Conservation (phyloP, 92 coral and sea anemone species). For the Phymanthus crucifer region DNA sequence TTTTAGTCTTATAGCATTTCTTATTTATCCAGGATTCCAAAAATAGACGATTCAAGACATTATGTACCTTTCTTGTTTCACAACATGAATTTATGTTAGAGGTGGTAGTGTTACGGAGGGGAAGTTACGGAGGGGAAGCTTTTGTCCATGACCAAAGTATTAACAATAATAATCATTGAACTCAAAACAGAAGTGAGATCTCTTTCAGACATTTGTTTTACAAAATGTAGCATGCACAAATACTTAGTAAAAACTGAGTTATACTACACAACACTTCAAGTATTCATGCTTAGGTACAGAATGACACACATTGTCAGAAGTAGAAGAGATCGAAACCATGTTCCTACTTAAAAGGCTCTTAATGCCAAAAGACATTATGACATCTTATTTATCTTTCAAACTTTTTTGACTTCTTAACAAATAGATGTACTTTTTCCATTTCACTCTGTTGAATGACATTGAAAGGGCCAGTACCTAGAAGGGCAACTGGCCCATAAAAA, state of each 20-base stretch:
- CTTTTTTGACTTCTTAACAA: neutral
- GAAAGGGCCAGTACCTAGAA: slow-evolving; percentile 50
- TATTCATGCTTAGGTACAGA: neutral
- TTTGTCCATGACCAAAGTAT: neutral
- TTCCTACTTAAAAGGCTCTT: neutral
- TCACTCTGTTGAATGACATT: slow-evolving; percentile 1
- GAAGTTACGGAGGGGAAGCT: neutral
- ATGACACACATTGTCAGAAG: neutral
- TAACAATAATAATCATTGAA: neutral
- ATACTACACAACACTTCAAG: neutral
- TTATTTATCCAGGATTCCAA: neutral
- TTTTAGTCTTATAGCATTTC: too few species aligned
- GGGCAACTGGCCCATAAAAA: slow-evolving; percentile 56
- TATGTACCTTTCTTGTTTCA: slow-evolving; percentile 1
- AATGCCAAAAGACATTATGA: neutral
- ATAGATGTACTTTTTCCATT: slow-evolving; percentile 1
- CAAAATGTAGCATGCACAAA: too few species aligned
- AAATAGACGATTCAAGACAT: neutral
- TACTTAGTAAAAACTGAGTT: neutral
- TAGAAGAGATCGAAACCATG: neutral
- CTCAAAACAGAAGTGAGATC: too few species aligned
- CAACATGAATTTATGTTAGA: neutral
- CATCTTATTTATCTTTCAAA: neutral
- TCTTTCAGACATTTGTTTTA: too few species aligned
- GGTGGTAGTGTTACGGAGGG: slow-evolving; percentile 6